These are phyloP conservation scores for Setipinna tenuifilis DNA, from an alignment of 2,797 vertebrate genomes.

Conservation along the genomic window DNA sequence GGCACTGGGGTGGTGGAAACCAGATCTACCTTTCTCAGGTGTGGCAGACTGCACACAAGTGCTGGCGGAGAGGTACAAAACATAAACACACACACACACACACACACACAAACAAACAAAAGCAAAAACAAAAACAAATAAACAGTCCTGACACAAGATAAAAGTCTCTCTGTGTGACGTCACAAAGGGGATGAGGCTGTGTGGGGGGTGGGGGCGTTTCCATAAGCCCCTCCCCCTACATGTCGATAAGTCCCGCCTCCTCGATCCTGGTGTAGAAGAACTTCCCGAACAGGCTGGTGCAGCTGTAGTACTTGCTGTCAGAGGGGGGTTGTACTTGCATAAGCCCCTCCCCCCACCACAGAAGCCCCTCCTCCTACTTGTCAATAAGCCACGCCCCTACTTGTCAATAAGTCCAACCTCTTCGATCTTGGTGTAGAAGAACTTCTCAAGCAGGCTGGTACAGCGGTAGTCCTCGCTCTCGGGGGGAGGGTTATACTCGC, in stretches of 20 bases:
- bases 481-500: slow-evolving; percentile 84
- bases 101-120: neutral
- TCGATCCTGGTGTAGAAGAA: slow-evolving; percentile 99
- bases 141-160: neutral
- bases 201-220: neutral
- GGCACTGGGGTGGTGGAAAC: no score
- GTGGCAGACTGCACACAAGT: neutral
- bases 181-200: neutral
- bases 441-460: slow-evolving; percentile 98
- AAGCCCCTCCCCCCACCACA: neutral
- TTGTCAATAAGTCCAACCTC: slow-evolving; percentile 97
- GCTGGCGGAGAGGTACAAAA: neutral
- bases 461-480: slow-evolving; percentile 99
- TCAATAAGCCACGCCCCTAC: slow-evolving; percentile 84
- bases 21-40: neutral
- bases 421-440: slow-evolving; percentile 99
- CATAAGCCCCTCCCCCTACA: slow-evolving; percentile 65
- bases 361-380: slow-evolving; percentile 75
- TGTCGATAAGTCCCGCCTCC: slow-evolving; percentile 95
- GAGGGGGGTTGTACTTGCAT: slow-evolving; percentile 81
- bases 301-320: slow-evolving; percentile 99
- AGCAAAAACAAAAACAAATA: neutral
- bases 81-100: neutral
- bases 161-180: neutral
- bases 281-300: slow-evolving; percentile 97